Evolutionary conservation across 1,140 invertebrate genomes (phyloP).

Genomic region (Philaenus spumarius): DNA sequence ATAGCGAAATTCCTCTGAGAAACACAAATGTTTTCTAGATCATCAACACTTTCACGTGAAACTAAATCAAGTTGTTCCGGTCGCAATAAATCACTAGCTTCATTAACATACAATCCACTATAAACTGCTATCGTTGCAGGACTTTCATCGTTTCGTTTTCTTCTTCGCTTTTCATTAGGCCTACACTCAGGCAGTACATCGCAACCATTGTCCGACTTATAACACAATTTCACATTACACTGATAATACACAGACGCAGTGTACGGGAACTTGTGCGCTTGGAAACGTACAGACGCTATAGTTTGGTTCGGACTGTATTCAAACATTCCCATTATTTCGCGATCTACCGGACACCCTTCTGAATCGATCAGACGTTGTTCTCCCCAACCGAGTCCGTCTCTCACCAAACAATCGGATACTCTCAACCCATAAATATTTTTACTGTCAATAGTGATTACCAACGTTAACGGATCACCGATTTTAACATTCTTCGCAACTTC

Average conservation of each 20-base stretch:
- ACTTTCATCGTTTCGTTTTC: constrained; percentile 49
- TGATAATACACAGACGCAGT: constrained; percentile 90
- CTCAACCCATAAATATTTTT: constrained; percentile 73
- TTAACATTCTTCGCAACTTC: constrained; percentile 83
- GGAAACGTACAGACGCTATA: constrained; percentile 75
- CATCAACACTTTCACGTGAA: constrained; percentile 66
- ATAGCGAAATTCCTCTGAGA: constrained; percentile 87
- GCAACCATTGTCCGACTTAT: constrained; percentile 54
- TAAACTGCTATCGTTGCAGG: constrained; percentile 81
- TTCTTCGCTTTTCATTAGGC: constrained; percentile 45
- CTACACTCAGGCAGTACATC: constrained; percentile 58
- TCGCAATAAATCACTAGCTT: constrained; percentile 61
- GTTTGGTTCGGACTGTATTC: constrained; percentile 69
- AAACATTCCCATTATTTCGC: constrained; percentile 87
- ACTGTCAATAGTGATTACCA: constrained; percentile 73
- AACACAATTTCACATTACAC: constrained; percentile 81
- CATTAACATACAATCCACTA: constrained; percentile 85
- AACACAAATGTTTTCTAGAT: constrained; percentile 72
- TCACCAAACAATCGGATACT: constrained; percentile 81
- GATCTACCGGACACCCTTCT: constrained; percentile 81
- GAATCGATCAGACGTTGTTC: constrained; percentile 82
- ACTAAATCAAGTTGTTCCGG: constrained; percentile 61
- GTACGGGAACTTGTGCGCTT: constrained; percentile 92
- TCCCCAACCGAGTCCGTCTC: constrained; percentile 86
- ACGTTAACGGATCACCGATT: constrained; percentile 80